These are phyloP conservation scores for Phalera bucephala DNA, from an alignment of 2,888 invertebrate genomes.

Conservation along the genomic window DNA sequence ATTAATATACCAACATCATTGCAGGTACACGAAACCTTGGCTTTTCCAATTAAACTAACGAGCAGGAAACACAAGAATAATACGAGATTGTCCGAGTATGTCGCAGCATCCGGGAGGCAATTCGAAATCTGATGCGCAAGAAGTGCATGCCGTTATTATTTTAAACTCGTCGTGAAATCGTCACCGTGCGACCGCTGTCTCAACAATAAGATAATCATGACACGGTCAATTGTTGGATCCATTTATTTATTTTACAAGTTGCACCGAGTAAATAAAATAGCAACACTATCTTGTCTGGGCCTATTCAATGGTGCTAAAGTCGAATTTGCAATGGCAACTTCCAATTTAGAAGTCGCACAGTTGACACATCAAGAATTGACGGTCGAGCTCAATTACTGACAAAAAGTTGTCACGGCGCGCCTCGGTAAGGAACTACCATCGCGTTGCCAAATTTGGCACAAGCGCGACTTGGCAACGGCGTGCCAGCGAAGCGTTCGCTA, in stretches of 20 bases:
- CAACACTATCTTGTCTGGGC: no score
- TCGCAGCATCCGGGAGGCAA: constrained; percentile 51
- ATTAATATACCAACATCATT: no score
- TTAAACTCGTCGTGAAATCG: constrained; percentile 47
- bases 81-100: constrained; percentile 28
- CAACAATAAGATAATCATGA: constrained; percentile 33
- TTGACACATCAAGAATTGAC: constrained; percentile 41
- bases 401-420: constrained; percentile 53
- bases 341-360: constrained; percentile 9
- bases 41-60: constrained; percentile 38
- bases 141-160: constrained; percentile 33
- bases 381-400: constrained; percentile 26
- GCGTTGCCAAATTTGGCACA: constrained; percentile 69
- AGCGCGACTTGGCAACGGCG: constrained; percentile 72
- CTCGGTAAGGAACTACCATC: constrained; percentile 46
- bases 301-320: constrained; percentile 1
- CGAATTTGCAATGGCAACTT: constrained; percentile 16
- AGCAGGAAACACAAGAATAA: constrained; percentile 47
- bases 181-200: constrained; percentile 16
- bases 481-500: constrained; percentile 43
- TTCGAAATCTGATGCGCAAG: constrained; percentile 42
- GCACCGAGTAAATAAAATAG: constrained; percentile 6
- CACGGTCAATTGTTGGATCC: constrained; percentile 20
- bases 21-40: constrained; percentile 32
- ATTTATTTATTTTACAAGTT: constrained; percentile 22